Conservation (phyloP, 2,797 vertebrate genomes). For the Malurus splendens region DNA sequence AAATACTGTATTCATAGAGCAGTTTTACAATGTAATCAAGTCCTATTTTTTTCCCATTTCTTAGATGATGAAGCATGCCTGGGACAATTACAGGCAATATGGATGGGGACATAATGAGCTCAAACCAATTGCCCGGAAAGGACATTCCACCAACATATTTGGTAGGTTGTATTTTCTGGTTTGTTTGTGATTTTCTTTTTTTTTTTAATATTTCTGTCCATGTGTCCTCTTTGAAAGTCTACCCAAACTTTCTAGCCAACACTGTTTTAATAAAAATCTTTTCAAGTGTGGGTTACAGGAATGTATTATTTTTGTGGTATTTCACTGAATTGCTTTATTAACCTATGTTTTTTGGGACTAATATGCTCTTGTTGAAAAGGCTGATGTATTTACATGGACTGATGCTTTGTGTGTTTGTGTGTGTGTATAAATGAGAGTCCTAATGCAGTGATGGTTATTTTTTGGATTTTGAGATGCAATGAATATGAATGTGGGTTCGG, state of each 20-base stretch:
- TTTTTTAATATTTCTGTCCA: not conserved
- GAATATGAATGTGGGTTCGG: not conserved
- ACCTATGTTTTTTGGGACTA: not conserved
- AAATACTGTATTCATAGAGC: not conserved
- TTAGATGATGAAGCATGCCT: constrained; percentile 99
- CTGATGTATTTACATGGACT: not conserved
- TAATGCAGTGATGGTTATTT: not conserved
- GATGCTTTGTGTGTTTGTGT: not conserved
- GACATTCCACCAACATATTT: constrained; percentile 98
- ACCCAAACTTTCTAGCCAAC: not conserved
- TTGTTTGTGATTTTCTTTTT: not conserved
- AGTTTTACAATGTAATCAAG: not conserved
- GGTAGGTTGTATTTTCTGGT: constrained; percentile 78
- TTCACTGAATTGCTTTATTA: not conserved
- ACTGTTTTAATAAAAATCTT: not conserved
- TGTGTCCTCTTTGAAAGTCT: not conserved
- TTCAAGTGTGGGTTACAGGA: not conserved
- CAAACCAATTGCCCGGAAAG: constrained; percentile 96
- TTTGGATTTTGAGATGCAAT: not conserved
- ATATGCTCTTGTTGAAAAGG: not conserved
- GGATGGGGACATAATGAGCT: constrained; percentile 99
- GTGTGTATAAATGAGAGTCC: not conserved
- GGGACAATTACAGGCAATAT: constrained; percentile 96
- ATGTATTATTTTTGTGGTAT: not conserved
- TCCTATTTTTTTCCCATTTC: constrained; percentile 8